These are phyloP conservation scores for Pectinophora gossypiella DNA, from an alignment of 1,140 invertebrate species.

Conservation along the genomic window DNA sequence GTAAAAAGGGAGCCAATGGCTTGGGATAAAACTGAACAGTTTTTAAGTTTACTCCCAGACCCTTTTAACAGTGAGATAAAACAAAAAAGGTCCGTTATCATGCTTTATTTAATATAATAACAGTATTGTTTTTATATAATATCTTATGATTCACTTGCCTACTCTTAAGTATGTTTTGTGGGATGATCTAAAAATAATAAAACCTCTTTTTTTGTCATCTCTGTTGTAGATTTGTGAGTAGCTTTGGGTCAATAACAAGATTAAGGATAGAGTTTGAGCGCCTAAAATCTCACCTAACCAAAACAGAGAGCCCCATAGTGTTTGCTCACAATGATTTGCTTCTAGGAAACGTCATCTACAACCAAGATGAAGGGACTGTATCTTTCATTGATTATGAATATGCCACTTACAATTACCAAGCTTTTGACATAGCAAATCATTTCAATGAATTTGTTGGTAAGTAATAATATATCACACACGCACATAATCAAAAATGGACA, in stretches of 20 bases:
- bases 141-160: no score
- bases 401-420: constrained; percentile 94
- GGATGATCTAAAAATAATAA: not conserved
- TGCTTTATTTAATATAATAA: no score
- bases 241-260: constrained; percentile 80
- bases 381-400: constrained; percentile 99
- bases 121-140: no score
- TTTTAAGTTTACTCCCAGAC: constrained; percentile 83
- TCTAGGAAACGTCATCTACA: constrained; percentile 94
- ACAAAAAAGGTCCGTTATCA: constrained; percentile 79
- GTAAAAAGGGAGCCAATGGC: constrained; percentile 77
- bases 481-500: no score
- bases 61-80: constrained; percentile 78
- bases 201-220: constrained; percentile 27
- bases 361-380: constrained; percentile 82
- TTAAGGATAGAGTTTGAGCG: constrained; percentile 82
- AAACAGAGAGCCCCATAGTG: constrained; percentile 87
- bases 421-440: constrained; percentile 98
- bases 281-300: constrained; percentile 80
- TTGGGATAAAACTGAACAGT: constrained; percentile 85
- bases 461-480: no score
- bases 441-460: constrained; percentile 98
- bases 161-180: no score
- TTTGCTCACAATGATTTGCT: constrained; percentile 99
- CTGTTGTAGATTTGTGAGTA: constrained; percentile 81